A percentile compares a stretch with the other conserved stretches of the same genome.
Evolutionary conservation across 2,113 vertebrate genomes (phyloP).

Genomic region (Narcine bancroftii): DNA sequence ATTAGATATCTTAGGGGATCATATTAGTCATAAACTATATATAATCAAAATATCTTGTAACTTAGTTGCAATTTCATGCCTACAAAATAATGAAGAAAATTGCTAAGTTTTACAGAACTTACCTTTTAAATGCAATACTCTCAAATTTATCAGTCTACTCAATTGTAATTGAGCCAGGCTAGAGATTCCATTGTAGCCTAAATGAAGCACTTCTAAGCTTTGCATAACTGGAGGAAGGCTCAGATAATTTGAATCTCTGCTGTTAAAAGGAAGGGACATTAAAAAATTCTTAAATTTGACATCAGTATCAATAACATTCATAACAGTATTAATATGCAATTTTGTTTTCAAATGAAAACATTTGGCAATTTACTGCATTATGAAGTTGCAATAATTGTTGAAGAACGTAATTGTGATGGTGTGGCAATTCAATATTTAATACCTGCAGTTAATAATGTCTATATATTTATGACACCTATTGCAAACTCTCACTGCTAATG

Average conservation of each 20-base stretch:
- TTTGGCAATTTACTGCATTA: not conserved
- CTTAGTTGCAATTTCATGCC: not conserved
- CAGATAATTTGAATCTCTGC: slow-evolving; percentile 59
- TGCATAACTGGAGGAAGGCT: slow-evolving; percentile 69
- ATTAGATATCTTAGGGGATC: not conserved
- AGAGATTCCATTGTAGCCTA: slow-evolving; percentile 76
- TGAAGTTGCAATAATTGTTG: not conserved
- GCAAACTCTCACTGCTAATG: not conserved
- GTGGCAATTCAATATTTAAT: not conserved
- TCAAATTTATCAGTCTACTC: slow-evolving; percentile 74
- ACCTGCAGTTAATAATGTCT: not conserved
- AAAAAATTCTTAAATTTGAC: not conserved
- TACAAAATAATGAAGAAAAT: not conserved
- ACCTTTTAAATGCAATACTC: slow-evolving; percentile 74
- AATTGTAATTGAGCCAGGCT: slow-evolving; percentile 72
- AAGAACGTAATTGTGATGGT: not conserved
- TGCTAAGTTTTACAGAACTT: slow-evolving; percentile 36
- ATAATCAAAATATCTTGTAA: not conserved
- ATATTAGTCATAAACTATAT: not conserved
- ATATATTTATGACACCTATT: not conserved
- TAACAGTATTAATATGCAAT: not conserved
- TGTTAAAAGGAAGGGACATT: slow-evolving; percentile 40
- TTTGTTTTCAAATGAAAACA: not conserved
- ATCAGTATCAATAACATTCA: not conserved
- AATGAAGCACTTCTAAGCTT: slow-evolving; percentile 76